Evolutionary conservation across 2,888 invertebrate species (phyloP).

Genomic region (Mythimna ferrago): DNA sequence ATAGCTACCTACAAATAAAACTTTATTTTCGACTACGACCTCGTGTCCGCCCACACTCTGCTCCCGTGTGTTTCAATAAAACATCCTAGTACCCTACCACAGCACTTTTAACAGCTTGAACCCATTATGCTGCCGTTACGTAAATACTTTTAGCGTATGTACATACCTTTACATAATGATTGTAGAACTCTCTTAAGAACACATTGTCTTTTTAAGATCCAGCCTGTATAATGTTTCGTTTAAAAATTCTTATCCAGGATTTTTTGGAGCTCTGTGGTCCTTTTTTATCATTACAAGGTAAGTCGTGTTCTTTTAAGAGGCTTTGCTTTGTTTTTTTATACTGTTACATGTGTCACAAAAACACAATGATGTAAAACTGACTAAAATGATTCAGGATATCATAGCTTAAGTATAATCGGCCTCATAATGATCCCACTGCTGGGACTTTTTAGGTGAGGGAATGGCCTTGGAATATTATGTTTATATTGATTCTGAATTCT

Average conservation of each 20-base stretch:
- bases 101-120: constrained; percentile 74
- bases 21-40: not conserved
- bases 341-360: not conserved
- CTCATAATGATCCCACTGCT: not conserved
- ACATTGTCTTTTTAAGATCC: constrained; percentile 52
- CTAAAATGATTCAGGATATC: not conserved
- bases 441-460: too few relatives aligned
- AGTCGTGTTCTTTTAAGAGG: not conserved
- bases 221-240: constrained; percentile 32
- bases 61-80: constrained; percentile 45
- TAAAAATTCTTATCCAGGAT: constrained; percentile 35
- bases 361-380: too few relatives aligned
- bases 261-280: constrained; percentile 29
- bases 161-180: constrained; percentile 73
- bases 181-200: constrained; percentile 60
- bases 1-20: not conserved
- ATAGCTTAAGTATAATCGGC: not conserved
- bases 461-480: too few relatives aligned
- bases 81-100: constrained; percentile 56
- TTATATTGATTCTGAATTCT: too few relatives aligned
- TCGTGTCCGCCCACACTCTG: not conserved
- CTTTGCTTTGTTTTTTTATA: not conserved
- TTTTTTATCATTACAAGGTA: constrained; percentile 3
- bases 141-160: constrained; percentile 80
- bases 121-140: constrained; percentile 78